Base-by-base conservation (phyloP, 1,140 invertebrate species). In the Chymomyza costata region DNA sequence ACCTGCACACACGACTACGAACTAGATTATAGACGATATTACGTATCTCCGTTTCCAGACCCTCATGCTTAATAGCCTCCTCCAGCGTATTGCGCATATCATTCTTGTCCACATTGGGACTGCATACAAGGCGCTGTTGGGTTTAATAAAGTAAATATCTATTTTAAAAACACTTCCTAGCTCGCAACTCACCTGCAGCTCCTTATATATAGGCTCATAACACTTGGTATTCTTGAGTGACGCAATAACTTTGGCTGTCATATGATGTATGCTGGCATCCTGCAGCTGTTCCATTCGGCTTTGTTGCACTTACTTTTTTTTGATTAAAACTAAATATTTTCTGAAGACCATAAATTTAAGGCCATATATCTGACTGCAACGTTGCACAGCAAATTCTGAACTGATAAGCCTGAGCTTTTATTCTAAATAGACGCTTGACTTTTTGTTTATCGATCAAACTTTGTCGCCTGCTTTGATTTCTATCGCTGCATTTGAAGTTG, bases 11-110 rank as follows among this genome's bases (percentile, higher is more conserved):
- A 40, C 70, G 57, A 49, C 58, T 82, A 21, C 92, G 88, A 11
- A 92, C 86, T 91, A 93, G 93, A 78, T 94, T 92, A 85, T 91
- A 95, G 14, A 95, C 91, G 16, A 93, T 93, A 65, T 95, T 95
- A 61, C 92, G 88, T 31, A 95, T 87, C 80, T 94, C 91, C 7
- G 90, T 93, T 83, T 95, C 93, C 49, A 95, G 86, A 25, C 92
- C 93, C 55, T 90, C 91, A 47, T 88, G 87, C 86, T 91, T 93
- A 82, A 95, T 90, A 11, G 91, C 90, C 47, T 90, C 88, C 51
- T 93, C 87, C 44, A 95, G 85, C 0, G 91, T 91, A 60, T 90
- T 89, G 85, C 92, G 92, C 70, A 95, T 95, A 82, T 94, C 91
- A 37, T 92, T 89, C 58, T 91, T 90, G 70, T 89, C 90, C 6